phyloP scores from a whole-genome alignment of 2,797 vertebrate genomes.

The Pogoniulus pusillus region DNA sequence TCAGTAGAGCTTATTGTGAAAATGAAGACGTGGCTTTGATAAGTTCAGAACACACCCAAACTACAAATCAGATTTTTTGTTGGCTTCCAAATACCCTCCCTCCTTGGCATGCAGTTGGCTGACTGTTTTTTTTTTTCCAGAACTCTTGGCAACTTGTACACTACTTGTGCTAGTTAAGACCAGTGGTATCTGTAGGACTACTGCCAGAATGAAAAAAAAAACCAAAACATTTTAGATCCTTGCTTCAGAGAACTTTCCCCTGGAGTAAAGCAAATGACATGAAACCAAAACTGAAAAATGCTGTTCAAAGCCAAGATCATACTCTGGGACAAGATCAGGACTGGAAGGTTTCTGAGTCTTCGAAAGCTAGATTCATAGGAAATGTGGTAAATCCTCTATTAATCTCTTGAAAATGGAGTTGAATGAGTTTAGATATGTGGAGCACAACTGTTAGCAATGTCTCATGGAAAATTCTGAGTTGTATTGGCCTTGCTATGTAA shows the following conservation, averaged over 20 bases:
- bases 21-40: background rate
- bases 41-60: background rate
- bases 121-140: background rate
- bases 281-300: background rate
- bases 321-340: background rate
- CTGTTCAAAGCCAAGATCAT: background rate
- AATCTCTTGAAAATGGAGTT: background rate
- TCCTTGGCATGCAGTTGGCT: background rate
- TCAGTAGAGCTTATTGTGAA: background rate
- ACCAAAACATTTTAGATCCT: background rate
- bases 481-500: background rate
- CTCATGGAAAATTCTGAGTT: background rate
- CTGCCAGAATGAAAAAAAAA: background rate
- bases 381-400: background rate
- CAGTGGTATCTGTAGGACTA: background rate
- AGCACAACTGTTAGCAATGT: background rate
- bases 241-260: background rate
- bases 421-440: background rate
- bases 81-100: background rate
- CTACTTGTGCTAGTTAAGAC: background rate
- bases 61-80: background rate
- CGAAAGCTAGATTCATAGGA: background rate
- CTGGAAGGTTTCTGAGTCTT: background rate
- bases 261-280: background rate
- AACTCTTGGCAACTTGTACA: background rate